Base-by-base conservation (phyloP, 2,888 invertebrate genomes). In the Tipula vernalis region DNA sequence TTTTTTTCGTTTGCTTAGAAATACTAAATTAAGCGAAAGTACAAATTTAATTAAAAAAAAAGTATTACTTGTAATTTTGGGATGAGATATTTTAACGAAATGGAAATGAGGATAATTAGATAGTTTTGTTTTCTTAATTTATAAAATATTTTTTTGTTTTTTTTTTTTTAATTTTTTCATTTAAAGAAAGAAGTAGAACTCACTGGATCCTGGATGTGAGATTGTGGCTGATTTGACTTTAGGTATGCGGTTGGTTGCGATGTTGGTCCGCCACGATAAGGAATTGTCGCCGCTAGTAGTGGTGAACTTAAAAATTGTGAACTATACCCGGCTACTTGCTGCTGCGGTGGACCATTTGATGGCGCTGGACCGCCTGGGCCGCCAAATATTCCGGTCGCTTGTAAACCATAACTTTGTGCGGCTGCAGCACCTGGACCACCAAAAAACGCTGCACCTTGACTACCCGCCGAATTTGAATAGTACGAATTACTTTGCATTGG, bases 291-390 rank as follows among this genome's bases (percentile, higher is more conserved):
- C 91, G 93, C 94, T 89, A 95, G 93, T 87, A 95, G 93, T 87
- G 95, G 94, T 0, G 94, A 93, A 88, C 94, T 93, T 88, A 94
- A 90, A 89, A 94, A 94, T 89, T 93, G 94, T 6, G 94, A 94
- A 87, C 92, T 90, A 51, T 91, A 91, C 86, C 90, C 91, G n/a
- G 91, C 89, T 89, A 91, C 91, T 87, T 90, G 90, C 87, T 91
- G 91, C 87, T 91, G 91, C 12, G 91, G 90, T 87, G 90, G 90
- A 12, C 87, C 88, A 86, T 87, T 87, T 13, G 88, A 88, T 83
- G 90, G 89, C 42, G 90, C 89, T 10, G 90, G 90, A 41, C 90
- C 90, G 42, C 89, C 90, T 88, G 90, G 90, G 41, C 91, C 91
- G 12, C 92, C 91, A 88, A 91, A 92, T 87, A 91, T 90, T 86